Evolutionary conservation across 1,140 invertebrate species (phyloP), one percentile per base, ranked within the genome.

Genomic region (Bombus ignitus): DNA sequence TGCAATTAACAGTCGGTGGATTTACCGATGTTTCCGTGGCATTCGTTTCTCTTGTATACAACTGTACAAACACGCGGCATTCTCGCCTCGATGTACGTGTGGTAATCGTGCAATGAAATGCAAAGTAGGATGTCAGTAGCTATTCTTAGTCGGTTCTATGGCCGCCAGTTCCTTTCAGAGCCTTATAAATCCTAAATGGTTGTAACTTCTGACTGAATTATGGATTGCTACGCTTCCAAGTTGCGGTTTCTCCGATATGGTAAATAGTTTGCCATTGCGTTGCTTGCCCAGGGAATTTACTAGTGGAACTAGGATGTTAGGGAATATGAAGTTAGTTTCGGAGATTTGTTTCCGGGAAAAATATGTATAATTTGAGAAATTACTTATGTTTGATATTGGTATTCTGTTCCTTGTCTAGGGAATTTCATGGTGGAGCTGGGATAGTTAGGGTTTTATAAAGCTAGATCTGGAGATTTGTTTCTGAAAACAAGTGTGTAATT

Each of bases 1-100:
- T 42, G 71, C 47, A 82, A 72, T 75, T 75, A 72, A 82, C 57
- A 57, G 53, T 47, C 37, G 10, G 15, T 18, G 47, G 47, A 53
- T 53, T 53, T 53, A 53, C 47, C 5, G 47, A 53, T 53, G 59
- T 42, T 71, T 42, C 28, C 37, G 70, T 15, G 10, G 25, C 25
- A 42, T 25, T 74, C 42, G 72, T 44, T n/a, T n/a, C 39, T 22
- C 42, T 47, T 32, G 42, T 35, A 53, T 32, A 4, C 62, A 6
- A n/a, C n/a, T n/a, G 15, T 66, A 15, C 62, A 32, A 32, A 10
- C 59, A 62, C 25, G 12, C 28, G 59, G 62, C n/a, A 15, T n/a
- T 4, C 62, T 13, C n/a, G 62, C 13, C 13, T 65, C 12, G n/a
- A 15, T n/a, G 5, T 65, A 5, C n/a, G 13, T 32, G 62, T n/a